phyloP scores from a whole-genome alignment of 2,888 invertebrate species.

The Athripsodes cinereus region DNA sequence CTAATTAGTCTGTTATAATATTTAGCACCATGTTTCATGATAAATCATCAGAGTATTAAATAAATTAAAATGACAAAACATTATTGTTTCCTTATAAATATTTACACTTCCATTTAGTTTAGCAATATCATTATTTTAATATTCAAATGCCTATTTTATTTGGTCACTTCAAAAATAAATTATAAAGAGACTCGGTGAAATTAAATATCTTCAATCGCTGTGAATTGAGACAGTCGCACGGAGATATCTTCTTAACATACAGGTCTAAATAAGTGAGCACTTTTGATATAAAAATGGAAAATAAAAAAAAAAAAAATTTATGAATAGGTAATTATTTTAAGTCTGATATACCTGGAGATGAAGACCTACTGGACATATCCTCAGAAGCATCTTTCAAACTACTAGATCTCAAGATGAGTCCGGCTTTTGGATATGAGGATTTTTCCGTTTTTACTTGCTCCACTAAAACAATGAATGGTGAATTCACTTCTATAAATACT shows the following conservation, averaged over 20 bases:
- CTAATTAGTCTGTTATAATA: too few species aligned
- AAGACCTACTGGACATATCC: conserved; percentile 41
- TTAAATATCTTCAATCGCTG: not conserved
- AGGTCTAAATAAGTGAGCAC: not conserved
- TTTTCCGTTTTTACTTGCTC: conserved; percentile 52
- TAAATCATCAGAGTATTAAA: too few species aligned
- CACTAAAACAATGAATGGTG: conserved; percentile 34
- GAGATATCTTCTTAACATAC: not conserved
- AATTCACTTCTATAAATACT: not conserved
- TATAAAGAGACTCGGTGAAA: too few species aligned
- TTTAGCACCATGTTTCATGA: too few species aligned
- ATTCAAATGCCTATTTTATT: too few species aligned
- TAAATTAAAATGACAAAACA: too few species aligned
- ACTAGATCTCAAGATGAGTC: conserved; percentile 62
- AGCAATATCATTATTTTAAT: too few species aligned
- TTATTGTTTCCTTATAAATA: too few species aligned
- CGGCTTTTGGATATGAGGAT: conserved; percentile 64
- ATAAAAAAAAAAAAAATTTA: not conserved
- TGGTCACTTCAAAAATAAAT: too few species aligned
- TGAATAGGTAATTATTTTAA: not conserved
- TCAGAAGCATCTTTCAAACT: conserved; percentile 43
- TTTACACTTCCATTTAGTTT: too few species aligned
- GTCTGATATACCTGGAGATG: conserved; percentile 33
- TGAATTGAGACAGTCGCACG: not conserved
- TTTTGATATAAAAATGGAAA: not conserved